These are phyloP conservation scores for Aplodontia rufa DNA, from an alignment of 2,113 vertebrate species.

Conservation along the genomic window DNA sequence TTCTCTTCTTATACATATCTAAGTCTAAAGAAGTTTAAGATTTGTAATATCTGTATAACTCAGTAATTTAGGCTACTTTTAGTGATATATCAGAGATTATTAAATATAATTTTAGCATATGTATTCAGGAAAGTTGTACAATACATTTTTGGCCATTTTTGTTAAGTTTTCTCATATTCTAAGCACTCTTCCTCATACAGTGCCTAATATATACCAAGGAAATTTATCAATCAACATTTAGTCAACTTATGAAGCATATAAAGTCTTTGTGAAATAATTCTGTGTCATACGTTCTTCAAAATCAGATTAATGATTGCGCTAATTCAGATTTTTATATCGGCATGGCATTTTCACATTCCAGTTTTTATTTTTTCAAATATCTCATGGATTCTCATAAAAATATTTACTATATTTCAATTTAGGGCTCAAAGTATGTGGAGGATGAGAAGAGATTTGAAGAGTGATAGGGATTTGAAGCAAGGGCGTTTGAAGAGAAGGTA, in stretches of 20 bases:
- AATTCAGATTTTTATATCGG: background rate
- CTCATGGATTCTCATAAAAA: background rate
- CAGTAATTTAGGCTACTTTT: background rate
- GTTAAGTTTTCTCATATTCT: background rate
- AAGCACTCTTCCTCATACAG: background rate
- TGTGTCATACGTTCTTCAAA: background rate
- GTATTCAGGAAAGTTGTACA: background rate
- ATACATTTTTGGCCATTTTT: background rate
- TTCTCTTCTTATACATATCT: constrained; percentile 52
- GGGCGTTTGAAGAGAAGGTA: background rate
- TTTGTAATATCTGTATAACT: background rate
- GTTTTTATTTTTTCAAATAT: background rate
- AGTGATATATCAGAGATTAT: background rate
- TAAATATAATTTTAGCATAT: background rate
- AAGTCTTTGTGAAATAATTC: background rate
- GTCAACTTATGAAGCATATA: background rate
- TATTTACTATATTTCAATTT: background rate
- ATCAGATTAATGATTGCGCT: too few species aligned
- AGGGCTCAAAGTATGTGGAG: background rate
- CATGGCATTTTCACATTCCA: background rate
- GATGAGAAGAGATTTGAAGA: background rate
- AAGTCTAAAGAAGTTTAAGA: constrained; percentile 21
- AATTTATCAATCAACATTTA: background rate
- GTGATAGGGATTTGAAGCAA: background rate
- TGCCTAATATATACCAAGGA: background rate